Evolutionary conservation across 2,888 invertebrate genomes (phyloP).

Genomic region (Conistra vaccinii): DNA sequence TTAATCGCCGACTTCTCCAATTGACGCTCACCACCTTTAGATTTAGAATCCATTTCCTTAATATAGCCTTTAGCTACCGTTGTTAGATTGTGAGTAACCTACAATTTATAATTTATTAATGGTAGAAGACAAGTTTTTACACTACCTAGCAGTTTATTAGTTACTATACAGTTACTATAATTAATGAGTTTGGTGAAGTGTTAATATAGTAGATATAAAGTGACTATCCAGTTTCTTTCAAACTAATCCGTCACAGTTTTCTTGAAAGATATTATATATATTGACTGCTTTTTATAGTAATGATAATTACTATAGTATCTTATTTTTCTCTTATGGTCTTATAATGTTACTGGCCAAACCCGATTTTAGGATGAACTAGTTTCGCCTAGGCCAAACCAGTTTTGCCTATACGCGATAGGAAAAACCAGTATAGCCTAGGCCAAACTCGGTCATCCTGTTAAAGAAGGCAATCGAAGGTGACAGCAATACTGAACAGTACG

Average conservation of each 20-base stretch:
- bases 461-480: too few relatives aligned
- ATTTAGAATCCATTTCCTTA: neutral
- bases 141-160: too few relatives aligned
- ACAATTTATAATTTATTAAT: too few relatives aligned
- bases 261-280: neutral
- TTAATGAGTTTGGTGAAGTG: rapidly evolving
- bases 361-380: too few relatives aligned
- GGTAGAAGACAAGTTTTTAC: too few relatives aligned
- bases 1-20: neutral
- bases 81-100: slow-evolving; percentile 25
- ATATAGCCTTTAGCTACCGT: slow-evolving; percentile 38
- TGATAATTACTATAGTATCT: neutral
- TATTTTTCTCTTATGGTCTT: neutral
- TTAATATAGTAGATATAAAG: neutral
- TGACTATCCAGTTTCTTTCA: neutral
- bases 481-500: too few relatives aligned
- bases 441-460: too few relatives aligned
- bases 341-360: too few relatives aligned
- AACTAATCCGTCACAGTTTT: neutral
- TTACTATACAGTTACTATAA: too few relatives aligned
- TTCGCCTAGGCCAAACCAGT: too few relatives aligned
- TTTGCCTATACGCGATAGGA: too few relatives aligned
- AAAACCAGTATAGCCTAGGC: too few relatives aligned
- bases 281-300: neutral
- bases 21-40: neutral